Conservation (phyloP, 2,888 invertebrate genomes). For the Tetropium fuscum region DNA sequence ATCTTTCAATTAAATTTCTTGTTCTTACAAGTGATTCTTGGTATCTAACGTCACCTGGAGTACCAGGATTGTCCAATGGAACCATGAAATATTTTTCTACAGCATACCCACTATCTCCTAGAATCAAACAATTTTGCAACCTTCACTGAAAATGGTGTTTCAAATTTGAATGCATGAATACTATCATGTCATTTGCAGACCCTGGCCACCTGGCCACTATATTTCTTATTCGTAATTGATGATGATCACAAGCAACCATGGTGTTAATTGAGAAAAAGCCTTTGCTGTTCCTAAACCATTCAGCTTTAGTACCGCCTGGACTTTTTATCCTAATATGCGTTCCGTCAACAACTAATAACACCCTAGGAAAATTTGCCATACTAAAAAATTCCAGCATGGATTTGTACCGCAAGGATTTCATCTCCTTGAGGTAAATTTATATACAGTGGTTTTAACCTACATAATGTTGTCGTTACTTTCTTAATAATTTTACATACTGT, state of each 20-base stretch:
- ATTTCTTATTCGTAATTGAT: constrained; percentile 4
- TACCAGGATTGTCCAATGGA: constrained; percentile 27
- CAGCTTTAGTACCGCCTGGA: constrained; percentile 8
- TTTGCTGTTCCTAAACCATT: constrained; percentile 7
- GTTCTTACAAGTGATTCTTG: constrained; percentile 30
- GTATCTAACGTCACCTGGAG: constrained; percentile 27
- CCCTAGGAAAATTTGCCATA: constrained; percentile 11
- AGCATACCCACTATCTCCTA: constrained; percentile 46
- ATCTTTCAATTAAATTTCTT: constrained; percentile 30
- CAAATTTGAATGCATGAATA: constrained; percentile 20
- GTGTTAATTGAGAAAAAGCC: constrained; percentile 16
- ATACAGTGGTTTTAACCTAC: no score
- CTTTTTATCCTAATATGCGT: constrained; percentile 11
- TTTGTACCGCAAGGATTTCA: no score
- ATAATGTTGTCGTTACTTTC: no score
- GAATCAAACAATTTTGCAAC: no score
- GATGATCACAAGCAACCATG: constrained; percentile 1
- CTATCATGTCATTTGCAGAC: constrained; percentile 20
- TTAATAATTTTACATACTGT: no score
- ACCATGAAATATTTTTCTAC: constrained; percentile 35
- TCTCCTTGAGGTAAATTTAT: no score
- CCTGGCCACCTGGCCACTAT: constrained; percentile 26
- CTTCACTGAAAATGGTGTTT: no score
- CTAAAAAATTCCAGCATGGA: no score
- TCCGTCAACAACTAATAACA: constrained; percentile 5